phyloP scores from a whole-genome alignment of 2,797 vertebrate genomes.

The Crenichthys baileyi region DNA sequence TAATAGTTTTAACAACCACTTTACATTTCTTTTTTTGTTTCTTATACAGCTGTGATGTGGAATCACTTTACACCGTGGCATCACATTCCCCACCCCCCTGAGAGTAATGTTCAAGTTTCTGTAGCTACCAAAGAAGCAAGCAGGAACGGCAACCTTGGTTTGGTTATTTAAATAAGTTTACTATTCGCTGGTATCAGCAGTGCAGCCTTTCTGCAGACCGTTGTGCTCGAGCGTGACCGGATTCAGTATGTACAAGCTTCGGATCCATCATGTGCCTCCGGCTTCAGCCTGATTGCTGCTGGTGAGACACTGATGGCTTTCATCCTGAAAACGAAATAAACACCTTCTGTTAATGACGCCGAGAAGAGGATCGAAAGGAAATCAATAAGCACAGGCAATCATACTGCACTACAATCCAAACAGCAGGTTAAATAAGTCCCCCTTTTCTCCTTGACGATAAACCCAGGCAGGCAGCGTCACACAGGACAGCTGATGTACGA shows the following conservation, averaged over 20 bases:
- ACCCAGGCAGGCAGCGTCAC: not conserved
- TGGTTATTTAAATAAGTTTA: slow-evolving; percentile 80
- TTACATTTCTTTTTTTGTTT: slow-evolving; percentile 65
- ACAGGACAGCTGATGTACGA: not conserved
- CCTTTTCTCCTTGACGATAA: not conserved
- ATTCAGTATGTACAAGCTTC: slow-evolving; percentile 78
- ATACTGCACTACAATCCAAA: slow-evolving; percentile 2
- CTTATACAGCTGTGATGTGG: slow-evolving; percentile 66
- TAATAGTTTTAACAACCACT: slow-evolving; percentile 80
- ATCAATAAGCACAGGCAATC: slow-evolving; percentile 18
- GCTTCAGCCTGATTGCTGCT: slow-evolving; percentile 34
- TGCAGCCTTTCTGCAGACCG: slow-evolving; percentile 68
- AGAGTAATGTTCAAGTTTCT: slow-evolving; percentile 84
- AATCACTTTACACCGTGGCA: slow-evolving; percentile 62
- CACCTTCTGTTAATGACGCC: slow-evolving; percentile 2
- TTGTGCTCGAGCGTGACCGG: slow-evolving; percentile 68
- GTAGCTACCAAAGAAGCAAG: slow-evolving; percentile 71
- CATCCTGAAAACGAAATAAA: slow-evolving; percentile 50
- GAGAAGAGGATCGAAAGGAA: not conserved
- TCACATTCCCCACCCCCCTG: slow-evolving; percentile 77
- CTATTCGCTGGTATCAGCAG: slow-evolving; percentile 56
- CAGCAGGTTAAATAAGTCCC: not conserved
- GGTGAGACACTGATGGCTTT: slow-evolving; percentile 51
- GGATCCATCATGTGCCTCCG: slow-evolving; percentile 59
- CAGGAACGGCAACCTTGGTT: slow-evolving; percentile 70